Evolutionary conservation across 92 coral and sea anemone species (phyloP), one percentile per base, ranked within the genome.

Genomic region (Actinostola sp.): DNA sequence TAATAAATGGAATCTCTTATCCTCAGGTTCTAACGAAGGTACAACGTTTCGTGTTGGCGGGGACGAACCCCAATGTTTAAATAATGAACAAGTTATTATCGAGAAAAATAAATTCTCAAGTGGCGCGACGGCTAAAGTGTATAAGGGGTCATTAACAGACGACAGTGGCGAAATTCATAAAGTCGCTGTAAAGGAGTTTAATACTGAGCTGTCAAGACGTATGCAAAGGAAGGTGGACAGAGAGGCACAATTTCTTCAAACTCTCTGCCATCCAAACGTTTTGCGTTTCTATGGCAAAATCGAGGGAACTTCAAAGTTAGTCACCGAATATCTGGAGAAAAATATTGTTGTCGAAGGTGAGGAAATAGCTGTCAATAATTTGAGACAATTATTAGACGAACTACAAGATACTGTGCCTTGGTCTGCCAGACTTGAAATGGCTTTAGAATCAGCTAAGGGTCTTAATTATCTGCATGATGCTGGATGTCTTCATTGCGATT

Each of bases 171-270:
- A 23, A 21, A 31, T 16, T 27, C 73, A 50, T 45, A 56, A 54
- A 33, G 80, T 86, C 17, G 80, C 84, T 32, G 58, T 81, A 46
- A 78, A 83, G 25, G 79, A 81, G 48, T 81, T 76, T 68, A 67
- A 66, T 17, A 21, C 77, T 35, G 46, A 64, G 13, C 48, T 86
- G 75, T 61, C 78, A 49, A 49, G 79, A 46, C 63, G 60, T 14
- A 50, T 50, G 67, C 55, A 72, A 72, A 63, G 51, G 46, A 62
- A 61, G 20, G 48, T 80, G 35, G 74, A 71, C 56, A 71, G 71
- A 72, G 80, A 80, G 61, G 66, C 79, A 36, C 34, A 63, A 28
- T 50, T 80, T 45, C 34, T 80, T 39, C 71, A 64, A 19, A 59
- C 72, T 27, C 61, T 80, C 5, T 31, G 61, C 42, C 85, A 80